Conservation (phyloP, 2,888 invertebrate species). For the Steinernema hermaphroditum region DNA sequence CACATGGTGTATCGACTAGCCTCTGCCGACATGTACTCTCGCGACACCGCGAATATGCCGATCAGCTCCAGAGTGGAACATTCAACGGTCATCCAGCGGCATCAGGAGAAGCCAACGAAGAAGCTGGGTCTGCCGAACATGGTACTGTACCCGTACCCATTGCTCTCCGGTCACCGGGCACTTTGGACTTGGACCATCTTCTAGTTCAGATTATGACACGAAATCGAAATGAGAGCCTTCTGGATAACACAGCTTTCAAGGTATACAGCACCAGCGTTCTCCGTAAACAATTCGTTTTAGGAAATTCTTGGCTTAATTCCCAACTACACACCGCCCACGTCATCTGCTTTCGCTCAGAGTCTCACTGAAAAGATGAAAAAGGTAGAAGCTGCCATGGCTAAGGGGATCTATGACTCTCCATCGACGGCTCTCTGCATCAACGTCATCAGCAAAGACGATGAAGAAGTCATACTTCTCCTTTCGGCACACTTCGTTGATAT, state of each 20-base stretch:
- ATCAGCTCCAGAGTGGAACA: background rate
- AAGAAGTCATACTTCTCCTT: background rate
- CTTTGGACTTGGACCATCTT: background rate
- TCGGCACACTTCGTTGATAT: background rate
- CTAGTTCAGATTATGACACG: background rate
- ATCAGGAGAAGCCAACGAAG: background rate
- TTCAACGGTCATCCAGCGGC: background rate
- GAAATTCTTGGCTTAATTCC: background rate
- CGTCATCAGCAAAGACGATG: background rate
- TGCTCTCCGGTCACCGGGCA: background rate
- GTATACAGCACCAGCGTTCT: no score
- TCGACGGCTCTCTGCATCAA: background rate
- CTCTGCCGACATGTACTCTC: constrained; percentile 9
- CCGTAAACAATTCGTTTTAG: no score
- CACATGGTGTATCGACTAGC: constrained; percentile 14
- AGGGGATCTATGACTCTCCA: background rate
- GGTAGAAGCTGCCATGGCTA: background rate
- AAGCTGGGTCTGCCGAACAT: no score
- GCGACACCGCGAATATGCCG: background rate
- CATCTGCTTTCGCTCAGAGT: background rate
- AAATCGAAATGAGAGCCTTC: background rate
- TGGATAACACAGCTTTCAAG: background rate
- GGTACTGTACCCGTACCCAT: no score
- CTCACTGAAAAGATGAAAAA: background rate
- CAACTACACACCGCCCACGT: background rate